A percentile compares a stretch with the other conserved stretches of the same genome.
Conservation (phyloP, 2,797 vertebrate genomes). For the Chaunax sp. region DNA sequence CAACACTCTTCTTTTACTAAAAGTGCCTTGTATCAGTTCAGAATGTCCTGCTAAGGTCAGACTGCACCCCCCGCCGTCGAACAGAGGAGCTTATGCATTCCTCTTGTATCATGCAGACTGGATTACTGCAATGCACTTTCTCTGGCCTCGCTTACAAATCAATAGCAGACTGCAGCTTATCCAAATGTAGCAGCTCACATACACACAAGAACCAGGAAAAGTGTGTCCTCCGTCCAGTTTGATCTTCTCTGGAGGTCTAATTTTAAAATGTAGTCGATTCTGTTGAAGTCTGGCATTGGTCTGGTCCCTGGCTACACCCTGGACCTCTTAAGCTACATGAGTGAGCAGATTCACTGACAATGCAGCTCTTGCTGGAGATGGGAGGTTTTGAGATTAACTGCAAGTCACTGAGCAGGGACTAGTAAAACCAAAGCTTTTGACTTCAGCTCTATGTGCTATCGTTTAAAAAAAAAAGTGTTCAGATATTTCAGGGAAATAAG, state of each 20-base stretch:
- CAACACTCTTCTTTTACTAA: constrained; percentile 11
- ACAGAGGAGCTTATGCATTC: constrained; percentile 34
- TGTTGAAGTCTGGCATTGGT: background rate
- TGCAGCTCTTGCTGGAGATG: background rate
- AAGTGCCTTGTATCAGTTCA: constrained; percentile 47
- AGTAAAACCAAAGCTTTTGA: background rate
- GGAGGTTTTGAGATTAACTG: background rate
- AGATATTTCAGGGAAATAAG: constrained; percentile 12
- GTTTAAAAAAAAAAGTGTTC: no score
- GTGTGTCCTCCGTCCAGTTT: constrained; percentile 10
- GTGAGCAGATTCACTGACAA: background rate
- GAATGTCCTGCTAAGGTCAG: constrained; percentile 37
- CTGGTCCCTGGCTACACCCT: constrained; percentile 10
- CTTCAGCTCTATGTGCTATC: no score
- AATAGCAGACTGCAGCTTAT: constrained; percentile 54
- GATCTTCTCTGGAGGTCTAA: constrained; percentile 6
- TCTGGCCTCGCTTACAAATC: constrained; percentile 52
- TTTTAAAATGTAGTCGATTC: constrained; percentile 28
- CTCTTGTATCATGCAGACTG: constrained; percentile 50
- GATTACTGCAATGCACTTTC: constrained; percentile 61
- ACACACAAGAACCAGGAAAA: constrained; percentile 3
- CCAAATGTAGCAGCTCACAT: constrained; percentile 42
- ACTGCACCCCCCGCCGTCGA: background rate
- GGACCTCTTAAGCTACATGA: constrained; percentile 1
- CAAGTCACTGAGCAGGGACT: constrained; percentile 13